Evolutionary conservation across 2,797 vertebrate genomes (phyloP), one percentile per base, ranked within the genome.

Genomic region (Lateolabrax maculatus): DNA sequence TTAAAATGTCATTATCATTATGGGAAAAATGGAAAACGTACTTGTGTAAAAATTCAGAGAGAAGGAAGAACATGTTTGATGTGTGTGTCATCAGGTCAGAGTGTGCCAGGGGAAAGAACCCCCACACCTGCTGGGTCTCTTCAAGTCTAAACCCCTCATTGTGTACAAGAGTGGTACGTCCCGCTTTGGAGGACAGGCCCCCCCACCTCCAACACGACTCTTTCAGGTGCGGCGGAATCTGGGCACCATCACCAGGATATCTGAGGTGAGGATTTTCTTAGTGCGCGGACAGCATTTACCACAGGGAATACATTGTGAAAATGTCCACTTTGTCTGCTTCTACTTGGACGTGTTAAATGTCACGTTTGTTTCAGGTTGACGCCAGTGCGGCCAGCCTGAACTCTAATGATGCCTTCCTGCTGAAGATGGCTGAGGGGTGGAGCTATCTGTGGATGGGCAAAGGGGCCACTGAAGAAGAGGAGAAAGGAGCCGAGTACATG

Each of bases 81-180:
- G n/a, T n/a, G 46, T 56, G 53, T 39, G 27, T 39, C 56, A 19
- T 43, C 87, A 98, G 97, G 94, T 98, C 53, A 93, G 97, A 72
- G 97, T 98, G 77, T 95, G 94, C 51, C 96, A 98, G 90, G 97
- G 97, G 58, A 98, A 98, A 92, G 97, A 98, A 73, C 97, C 97
- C 21, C 77, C 93, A 31, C 97, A 98, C 84, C 91, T 98, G 73
- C 91, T 98, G 71, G 96, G 96, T 83, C 90, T 98, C 85, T 98
- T 98, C 89, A 97, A 96, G 94, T 89, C 91, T 36, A 97, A 96
- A 39, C 97, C 97, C 0, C 96, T 98, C 63, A 90, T 98, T 74
- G 86, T 98, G 71, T 98, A 97, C 85, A 97, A 97, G 85, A 92
- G 96, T 12, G 97, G 97, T 43, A 98, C 96, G 8, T 97, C 96